Conservation (phyloP, 2,888 invertebrate species). For the Drosophila nr. fundita region DNA sequence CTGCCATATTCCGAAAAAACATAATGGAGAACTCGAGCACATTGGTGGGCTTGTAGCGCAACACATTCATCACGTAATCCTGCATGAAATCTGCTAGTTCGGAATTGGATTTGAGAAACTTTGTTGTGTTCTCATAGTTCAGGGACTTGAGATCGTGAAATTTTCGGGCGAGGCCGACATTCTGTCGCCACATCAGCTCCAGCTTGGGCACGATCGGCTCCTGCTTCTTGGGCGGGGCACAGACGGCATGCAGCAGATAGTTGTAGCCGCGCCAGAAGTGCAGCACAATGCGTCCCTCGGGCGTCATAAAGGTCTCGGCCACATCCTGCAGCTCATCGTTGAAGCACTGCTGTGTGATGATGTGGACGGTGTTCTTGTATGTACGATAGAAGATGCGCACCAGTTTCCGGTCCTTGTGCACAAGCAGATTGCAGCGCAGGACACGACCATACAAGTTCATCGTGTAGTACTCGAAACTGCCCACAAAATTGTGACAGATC, state of each 20-base stretch:
- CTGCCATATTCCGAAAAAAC: constrained; percentile 76
- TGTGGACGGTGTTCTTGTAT: constrained; percentile 65
- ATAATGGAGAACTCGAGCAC: constrained; percentile 78
- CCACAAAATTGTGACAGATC: constrained; percentile 72
- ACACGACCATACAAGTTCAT: constrained; percentile 79
- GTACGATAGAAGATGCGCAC: constrained; percentile 79
- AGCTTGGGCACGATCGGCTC: constrained; percentile 69
- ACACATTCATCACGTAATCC: constrained; percentile 77
- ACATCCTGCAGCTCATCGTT: constrained; percentile 76
- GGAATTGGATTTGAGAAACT: constrained; percentile 71
- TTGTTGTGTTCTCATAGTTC: constrained; percentile 70
- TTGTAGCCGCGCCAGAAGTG: constrained; percentile 82
- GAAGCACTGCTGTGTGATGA: constrained; percentile 78
- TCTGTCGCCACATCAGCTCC: constrained; percentile 78
- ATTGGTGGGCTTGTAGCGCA: constrained; percentile 80
- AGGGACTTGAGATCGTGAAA: constrained; percentile 68
- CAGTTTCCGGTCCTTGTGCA: constrained; percentile 68
- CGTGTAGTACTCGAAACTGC: constrained; percentile 76
- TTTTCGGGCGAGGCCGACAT: constrained; percentile 54
- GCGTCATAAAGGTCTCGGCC: constrained; percentile 76
- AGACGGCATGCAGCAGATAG: constrained; percentile 77
- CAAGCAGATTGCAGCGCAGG: constrained; percentile 68
- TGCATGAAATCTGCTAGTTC: constrained; percentile 77
- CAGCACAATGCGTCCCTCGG: constrained; percentile 73
- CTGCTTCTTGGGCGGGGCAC: constrained; percentile 54